Base-by-base conservation (phyloP, 2,113 vertebrate species). In the Triplophysa dalaica region DNA sequence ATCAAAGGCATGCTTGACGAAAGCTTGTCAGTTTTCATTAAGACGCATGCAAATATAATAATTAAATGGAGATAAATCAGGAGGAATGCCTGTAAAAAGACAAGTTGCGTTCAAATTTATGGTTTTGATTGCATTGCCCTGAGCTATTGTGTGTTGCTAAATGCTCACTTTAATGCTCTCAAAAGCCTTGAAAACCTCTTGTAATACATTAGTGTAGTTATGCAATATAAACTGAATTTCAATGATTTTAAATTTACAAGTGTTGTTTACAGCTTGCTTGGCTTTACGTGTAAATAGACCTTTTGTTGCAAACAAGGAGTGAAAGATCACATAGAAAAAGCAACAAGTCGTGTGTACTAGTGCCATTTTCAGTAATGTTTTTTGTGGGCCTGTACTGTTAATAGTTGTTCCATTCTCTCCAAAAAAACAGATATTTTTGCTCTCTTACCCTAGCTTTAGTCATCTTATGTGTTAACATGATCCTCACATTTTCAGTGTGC, bases 1-100 rank as follows among this genome's bases (percentile, higher is more conserved):
- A 70, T 81, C 75, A 45, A 38, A 41, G n/a, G 24, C 26, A 77
- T 66, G 19, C 79, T 66, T 41, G 64, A 17, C 21, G 41, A 58
- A 56, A 19, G 33, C 38, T 22, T 1, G 7, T 75, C 58, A 12
- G 2, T n/a, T 75, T 75, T 22, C 43, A 24, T 77, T 16, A 33
- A 45, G 12, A 16, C 19, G 54, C 19, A 17, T 29, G 14, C 14
- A 12, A n/a, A 61, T 19, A 24, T 29, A 12, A 41, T 61, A 56
- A 56, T 67, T 75, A 5, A 45, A 67, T n/a, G 19, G 17, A 24
- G 17, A 56, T 43, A 48, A 38, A 43, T 45, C 33, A 38, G 33
- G 33, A 38, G 12, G 2, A 7, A 2, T 29, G 38, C 3, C 72
- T 67, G 24, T n/a, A 19, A 63, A 63, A 17, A 9, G 62, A 1